Conservation (phyloP, 1,140 invertebrate species). For the Bradynema listronoti region DNA sequence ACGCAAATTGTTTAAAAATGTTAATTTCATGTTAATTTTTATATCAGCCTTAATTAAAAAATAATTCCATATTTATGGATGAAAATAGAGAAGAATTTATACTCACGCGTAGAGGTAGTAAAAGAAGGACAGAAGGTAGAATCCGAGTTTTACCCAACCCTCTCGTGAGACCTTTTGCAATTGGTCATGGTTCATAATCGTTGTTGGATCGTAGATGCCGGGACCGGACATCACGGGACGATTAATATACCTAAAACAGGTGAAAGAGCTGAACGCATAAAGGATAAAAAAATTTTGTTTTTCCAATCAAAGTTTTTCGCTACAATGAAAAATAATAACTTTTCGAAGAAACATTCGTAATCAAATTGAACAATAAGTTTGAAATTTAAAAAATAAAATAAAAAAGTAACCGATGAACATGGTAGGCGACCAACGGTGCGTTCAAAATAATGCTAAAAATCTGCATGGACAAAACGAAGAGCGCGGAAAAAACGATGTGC, state of each 20-base stretch:
- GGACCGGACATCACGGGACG: constrained; percentile 88
- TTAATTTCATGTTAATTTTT: too few species aligned
- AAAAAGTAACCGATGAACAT: constrained; percentile 74
- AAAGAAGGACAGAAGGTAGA: constrained; percentile 96
- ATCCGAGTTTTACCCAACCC: constrained; percentile 96
- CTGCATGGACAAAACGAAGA: constrained; percentile 84
- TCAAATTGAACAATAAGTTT: background rate
- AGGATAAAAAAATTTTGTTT: background rate
- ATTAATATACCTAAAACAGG: constrained; percentile 71
- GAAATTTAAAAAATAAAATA: constrained; percentile 10
- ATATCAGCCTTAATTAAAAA: too few species aligned
- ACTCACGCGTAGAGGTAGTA: constrained; percentile 77
- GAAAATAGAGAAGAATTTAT: constrained; percentile 18
- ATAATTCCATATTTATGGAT: too few species aligned
- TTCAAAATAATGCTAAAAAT: constrained; percentile 85
- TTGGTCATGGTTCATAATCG: constrained; percentile 83
- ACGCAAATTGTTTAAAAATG: too few species aligned
- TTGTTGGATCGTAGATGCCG: constrained; percentile 95
- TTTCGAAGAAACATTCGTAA: background rate
- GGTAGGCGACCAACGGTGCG: constrained; percentile 86
- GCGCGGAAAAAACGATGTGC: constrained; percentile 81
- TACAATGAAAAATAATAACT: background rate
- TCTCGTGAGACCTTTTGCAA: constrained; percentile 83
- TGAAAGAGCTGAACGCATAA: background rate
- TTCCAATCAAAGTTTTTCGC: background rate